phyloP scores from a whole-genome alignment of 2,113 vertebrate genomes.

The Platanista minor region DNA sequence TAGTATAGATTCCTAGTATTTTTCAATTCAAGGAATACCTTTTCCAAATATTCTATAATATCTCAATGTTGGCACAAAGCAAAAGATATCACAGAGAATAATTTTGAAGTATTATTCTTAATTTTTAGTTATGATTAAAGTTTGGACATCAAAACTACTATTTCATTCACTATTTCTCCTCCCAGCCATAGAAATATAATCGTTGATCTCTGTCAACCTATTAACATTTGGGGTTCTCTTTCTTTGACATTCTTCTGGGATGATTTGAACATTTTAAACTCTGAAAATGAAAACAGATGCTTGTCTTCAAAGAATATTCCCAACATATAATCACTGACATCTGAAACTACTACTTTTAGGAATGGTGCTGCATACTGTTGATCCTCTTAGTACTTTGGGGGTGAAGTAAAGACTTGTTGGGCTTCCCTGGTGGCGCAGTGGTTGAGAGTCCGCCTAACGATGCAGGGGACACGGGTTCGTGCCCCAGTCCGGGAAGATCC shows the following conservation, averaged over 20 bases:
- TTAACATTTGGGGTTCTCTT: constrained; percentile 17
- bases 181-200: background rate
- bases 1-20: background rate
- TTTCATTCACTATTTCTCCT: background rate
- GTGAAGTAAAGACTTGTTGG: background rate
- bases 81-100: background rate
- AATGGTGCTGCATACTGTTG: background rate
- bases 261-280: constrained; percentile 35
- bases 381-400: background rate
- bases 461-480: too few species aligned
- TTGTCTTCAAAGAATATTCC: constrained; percentile 29
- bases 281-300: constrained; percentile 26
- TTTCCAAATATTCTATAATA: constrained; percentile 4
- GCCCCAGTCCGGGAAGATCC: too few species aligned
- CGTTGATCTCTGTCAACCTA: constrained; percentile 42
- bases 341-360: background rate
- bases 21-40: background rate
- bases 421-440: too few species aligned
- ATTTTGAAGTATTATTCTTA: background rate
- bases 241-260: constrained; percentile 38
- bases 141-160: constrained; percentile 16
- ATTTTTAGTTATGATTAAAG: constrained; percentile 11
- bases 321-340: background rate
- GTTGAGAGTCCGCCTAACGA: too few species aligned
- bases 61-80: background rate